Conservation (phyloP, 2,888 invertebrate species). For the Colostygia pectinataria region DNA sequence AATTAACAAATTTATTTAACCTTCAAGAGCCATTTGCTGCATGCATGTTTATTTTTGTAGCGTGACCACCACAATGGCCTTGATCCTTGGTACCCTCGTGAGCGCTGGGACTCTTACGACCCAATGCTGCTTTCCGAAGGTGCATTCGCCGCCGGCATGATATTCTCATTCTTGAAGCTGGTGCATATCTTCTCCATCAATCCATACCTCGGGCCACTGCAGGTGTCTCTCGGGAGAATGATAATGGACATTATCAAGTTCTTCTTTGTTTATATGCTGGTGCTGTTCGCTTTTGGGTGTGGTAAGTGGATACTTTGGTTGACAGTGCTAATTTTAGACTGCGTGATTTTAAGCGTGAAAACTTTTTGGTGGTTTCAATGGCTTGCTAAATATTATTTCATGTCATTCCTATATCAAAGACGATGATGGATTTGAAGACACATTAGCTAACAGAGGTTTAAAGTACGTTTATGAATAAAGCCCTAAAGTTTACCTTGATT, state of each 20-base stretch:
- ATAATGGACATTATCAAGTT: constrained; percentile 97
- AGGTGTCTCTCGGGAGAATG: constrained; percentile 97
- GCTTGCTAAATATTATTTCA: no score
- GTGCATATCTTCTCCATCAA: constrained; percentile 99
- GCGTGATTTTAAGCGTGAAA: no score
- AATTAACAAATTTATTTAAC: no score
- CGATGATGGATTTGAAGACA: no score
- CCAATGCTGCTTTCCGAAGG: constrained; percentile 97
- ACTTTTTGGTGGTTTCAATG: no score
- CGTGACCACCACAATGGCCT: constrained; percentile 86
- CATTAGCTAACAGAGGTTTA: no score
- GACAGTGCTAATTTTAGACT: no score
- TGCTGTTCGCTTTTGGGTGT: constrained; percentile 97
- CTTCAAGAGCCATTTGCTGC: no score
- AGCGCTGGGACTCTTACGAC: constrained; percentile 97
- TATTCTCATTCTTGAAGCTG: constrained; percentile 96
- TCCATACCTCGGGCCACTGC: constrained; percentile 96
- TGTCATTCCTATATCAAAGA: no score
- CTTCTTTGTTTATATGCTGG: constrained; percentile 96
- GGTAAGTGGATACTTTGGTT: constrained; percentile 81
- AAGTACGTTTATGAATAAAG: no score
- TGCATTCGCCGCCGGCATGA: constrained; percentile 98
- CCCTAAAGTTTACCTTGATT: no score
- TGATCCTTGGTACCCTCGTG: constrained; percentile 93
- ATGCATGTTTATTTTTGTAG: constrained; percentile 57